Base-by-base conservation (phyloP, 2,113 vertebrate genomes). In the Axis porcinus region DNA sequence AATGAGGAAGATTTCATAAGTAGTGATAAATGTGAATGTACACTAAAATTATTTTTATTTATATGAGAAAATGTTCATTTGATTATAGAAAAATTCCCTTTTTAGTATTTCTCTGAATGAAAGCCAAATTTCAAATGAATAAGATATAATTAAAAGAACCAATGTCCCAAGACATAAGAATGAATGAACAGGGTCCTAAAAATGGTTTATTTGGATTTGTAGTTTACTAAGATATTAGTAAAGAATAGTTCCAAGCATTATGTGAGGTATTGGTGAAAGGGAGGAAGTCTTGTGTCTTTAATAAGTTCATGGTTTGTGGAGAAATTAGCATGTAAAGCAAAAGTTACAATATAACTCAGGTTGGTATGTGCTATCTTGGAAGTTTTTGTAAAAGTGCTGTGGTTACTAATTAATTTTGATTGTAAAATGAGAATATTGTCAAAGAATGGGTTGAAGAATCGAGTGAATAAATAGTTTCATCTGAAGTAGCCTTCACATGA, bases 21-120 rank as follows among this genome's bases (percentile, higher is more conserved):
- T 85, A 93, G 36, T 91, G 47, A 76, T 67, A 43, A 84, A 82
- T 95, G 82, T 87, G 82, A 78, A 8, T 81, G 23, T 52, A 62
- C 36, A 50, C 15, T 55, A 62, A 96, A 95, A 96, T 74, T 74
- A 95, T 81, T 91, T 97, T 95, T 67, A 96, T 52, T 96, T 88
- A 70, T 25, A 50, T 47, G 84, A 87, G 47, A 33, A 93, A 81
- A 40, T 93, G 76, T 95, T 90, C 47, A 87, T 57, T 95, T 96
- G 33, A 70, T 70, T 88, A 88, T 74, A 74, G 81, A 86, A 88
- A 95, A 91, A 55, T 45, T 55, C 15, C 52, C 21, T 50, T 62
- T 81, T 67, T 14, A 62, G 33, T 85, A 57, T 74, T 93, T 95
- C 47, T 96, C 27, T 95, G 64, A 93, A 40, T 92, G 62, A 91